Conservation (phyloP, 2,113 vertebrate species). For the Zosterops lateralis region DNA sequence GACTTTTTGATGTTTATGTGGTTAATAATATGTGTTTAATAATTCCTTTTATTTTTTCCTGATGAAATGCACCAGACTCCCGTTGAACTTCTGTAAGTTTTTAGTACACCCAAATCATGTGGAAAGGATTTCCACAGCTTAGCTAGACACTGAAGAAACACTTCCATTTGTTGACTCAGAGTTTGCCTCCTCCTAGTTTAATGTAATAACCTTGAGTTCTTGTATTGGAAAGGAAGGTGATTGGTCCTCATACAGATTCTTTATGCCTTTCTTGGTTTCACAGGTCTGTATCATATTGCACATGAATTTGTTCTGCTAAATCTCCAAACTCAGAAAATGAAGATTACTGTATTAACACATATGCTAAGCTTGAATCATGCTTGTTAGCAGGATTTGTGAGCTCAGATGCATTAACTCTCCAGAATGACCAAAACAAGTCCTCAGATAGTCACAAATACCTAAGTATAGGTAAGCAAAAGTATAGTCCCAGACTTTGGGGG, state of each 20-base stretch:
- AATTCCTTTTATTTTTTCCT: not conserved
- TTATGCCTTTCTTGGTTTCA: not conserved
- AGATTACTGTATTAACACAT: not conserved
- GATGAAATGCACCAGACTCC: not conserved
- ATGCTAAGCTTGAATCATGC: not conserved
- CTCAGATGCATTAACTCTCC: not conserved
- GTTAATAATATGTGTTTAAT: not conserved
- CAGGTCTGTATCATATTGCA: not conserved
- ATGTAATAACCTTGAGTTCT: not conserved
- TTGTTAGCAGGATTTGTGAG: not conserved
- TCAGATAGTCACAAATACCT: not conserved
- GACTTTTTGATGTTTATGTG: not conserved
- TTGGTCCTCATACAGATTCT: not conserved
- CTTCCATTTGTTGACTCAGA: not conserved
- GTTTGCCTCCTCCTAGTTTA: not conserved
- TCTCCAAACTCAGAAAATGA: not conserved
- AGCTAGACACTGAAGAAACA: not conserved
- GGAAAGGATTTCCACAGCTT: not conserved
- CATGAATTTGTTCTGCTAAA: not conserved
- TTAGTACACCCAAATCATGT: not conserved
- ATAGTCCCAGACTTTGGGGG: not conserved
- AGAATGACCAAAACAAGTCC: not conserved
- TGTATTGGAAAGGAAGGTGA: not conserved
- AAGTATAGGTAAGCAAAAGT: not conserved
- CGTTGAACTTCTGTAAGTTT: not conserved